Evolutionary conservation across 2,888 invertebrate species (phyloP).

Genomic region (Andricus quercusramuli): DNA sequence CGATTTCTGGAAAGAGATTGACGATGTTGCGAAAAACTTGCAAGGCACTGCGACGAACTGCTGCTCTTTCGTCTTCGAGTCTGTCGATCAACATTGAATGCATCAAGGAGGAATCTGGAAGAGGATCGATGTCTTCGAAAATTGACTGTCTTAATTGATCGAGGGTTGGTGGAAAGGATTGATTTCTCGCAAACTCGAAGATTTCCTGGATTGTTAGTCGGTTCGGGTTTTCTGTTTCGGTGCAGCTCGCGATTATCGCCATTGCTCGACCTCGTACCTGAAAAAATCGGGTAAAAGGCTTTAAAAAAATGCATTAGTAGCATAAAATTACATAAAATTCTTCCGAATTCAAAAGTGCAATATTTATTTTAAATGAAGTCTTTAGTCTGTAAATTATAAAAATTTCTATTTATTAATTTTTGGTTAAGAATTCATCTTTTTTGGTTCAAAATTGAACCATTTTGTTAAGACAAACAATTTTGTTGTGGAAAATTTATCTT

Average conservation of each 20-base stretch:
- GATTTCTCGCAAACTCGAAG: conserved; percentile 50
- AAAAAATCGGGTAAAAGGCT: neutral
- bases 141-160: conserved; percentile 61
- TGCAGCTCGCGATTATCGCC: conserved; percentile 76
- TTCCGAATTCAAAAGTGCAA: too few relatives aligned
- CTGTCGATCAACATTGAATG: conserved; percentile 77
- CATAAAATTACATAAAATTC: too few relatives aligned
- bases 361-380: too few relatives aligned
- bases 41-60: conserved; percentile 77
- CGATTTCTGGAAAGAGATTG: conserved; percentile 56
- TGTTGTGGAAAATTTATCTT: too few relatives aligned
- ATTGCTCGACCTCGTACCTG: conserved; percentile 82
- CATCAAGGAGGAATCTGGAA: conserved; percentile 72
- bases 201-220: conserved; percentile 55
- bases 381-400: too few relatives aligned
- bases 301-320: too few relatives aligned
- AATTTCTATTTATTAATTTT: too few relatives aligned
- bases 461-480: too few relatives aligned
- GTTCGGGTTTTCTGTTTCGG: conserved; percentile 78
- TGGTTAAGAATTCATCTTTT: too few relatives aligned
- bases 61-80: conserved; percentile 80
- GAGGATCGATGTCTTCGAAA: conserved; percentile 58
- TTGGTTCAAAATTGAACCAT: too few relatives aligned
- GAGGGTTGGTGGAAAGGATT: conserved; percentile 61
- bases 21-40: conserved; percentile 67